phyloP scores from a whole-genome alignment of 2,888 invertebrate genomes.

The Eupithecia subumbrata region DNA sequence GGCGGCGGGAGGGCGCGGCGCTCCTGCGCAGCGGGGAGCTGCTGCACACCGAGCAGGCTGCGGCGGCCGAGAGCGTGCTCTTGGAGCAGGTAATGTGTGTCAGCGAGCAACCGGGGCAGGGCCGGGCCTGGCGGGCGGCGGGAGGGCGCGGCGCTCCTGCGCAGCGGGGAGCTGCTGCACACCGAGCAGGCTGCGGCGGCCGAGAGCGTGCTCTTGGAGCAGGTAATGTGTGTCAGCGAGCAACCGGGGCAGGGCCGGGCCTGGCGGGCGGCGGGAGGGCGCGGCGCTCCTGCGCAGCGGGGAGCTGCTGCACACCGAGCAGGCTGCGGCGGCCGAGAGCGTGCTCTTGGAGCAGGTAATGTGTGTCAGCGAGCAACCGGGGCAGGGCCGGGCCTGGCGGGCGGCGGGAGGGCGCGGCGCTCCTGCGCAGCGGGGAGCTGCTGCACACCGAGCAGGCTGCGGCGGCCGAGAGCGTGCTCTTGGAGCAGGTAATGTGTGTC shows the following conservation, averaged over 20 bases:
- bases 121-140: conserved; percentile 93
- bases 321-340: conserved; percentile 72
- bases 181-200: conserved; percentile 74
- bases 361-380: no score
- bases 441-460: conserved; percentile 83
- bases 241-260: conserved; percentile 92
- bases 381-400: conserved; percentile 94
- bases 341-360: conserved; percentile 77
- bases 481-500: conserved; percentile 81
- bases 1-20: conserved; percentile 90
- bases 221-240: no score
- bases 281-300: conserved; percentile 94
- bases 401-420: conserved; percentile 89
- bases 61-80: conserved; percentile 72
- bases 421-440: conserved; percentile 93
- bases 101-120: no score
- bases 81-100: conserved; percentile 80
- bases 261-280: conserved; percentile 90
- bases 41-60: conserved; percentile 82
- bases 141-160: conserved; percentile 91
- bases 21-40: conserved; percentile 94
- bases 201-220: conserved; percentile 75
- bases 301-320: conserved; percentile 87
- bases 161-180: conserved; percentile 92
- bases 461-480: conserved; percentile 71